phyloP scores from a whole-genome alignment of 2,113 vertebrate genomes.

The Petrocephalus zakoni region DNA sequence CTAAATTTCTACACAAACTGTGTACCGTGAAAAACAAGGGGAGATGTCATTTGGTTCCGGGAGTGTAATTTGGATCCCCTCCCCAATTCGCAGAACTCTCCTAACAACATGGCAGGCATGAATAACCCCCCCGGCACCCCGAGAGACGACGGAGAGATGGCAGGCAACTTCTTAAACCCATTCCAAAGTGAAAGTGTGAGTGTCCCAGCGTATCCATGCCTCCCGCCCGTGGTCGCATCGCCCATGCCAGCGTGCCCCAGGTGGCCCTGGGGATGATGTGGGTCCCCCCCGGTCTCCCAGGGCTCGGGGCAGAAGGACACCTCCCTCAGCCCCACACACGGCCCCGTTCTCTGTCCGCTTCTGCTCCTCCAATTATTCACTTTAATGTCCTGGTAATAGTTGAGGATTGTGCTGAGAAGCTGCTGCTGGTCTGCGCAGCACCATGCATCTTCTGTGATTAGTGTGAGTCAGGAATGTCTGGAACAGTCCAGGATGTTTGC shows the following conservation, averaged over 20 bases:
- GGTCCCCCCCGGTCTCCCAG: background rate
- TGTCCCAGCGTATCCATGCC: constrained; percentile 10
- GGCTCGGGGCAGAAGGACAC: background rate
- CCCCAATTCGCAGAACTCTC: constrained; percentile 67
- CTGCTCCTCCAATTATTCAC: background rate
- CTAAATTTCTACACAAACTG: background rate
- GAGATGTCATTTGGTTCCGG: background rate
- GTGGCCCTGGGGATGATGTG: background rate
- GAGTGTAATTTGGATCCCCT: background rate
- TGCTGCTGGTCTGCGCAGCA: background rate
- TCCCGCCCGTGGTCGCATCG: background rate
- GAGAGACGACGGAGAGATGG: constrained; percentile 78
- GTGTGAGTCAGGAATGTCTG: constrained; percentile 3
- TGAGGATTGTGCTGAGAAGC: background rate
- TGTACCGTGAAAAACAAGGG: background rate
- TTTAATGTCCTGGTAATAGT: constrained; percentile 15
- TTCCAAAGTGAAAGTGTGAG: constrained; percentile 87
- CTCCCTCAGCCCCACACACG: background rate
- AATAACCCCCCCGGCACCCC: constrained; percentile 80
- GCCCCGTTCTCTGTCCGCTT: too few species aligned
- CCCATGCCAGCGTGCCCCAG: background rate
- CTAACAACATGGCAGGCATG: constrained; percentile 78
- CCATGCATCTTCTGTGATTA: background rate
- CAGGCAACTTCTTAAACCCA: constrained; percentile 81
- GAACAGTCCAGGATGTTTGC: constrained; percentile 30